phyloP scores from a whole-genome alignment of 30 jellyfish, hydroid and myxozoan genomes.

The Pelagia noctiluca region DNA sequence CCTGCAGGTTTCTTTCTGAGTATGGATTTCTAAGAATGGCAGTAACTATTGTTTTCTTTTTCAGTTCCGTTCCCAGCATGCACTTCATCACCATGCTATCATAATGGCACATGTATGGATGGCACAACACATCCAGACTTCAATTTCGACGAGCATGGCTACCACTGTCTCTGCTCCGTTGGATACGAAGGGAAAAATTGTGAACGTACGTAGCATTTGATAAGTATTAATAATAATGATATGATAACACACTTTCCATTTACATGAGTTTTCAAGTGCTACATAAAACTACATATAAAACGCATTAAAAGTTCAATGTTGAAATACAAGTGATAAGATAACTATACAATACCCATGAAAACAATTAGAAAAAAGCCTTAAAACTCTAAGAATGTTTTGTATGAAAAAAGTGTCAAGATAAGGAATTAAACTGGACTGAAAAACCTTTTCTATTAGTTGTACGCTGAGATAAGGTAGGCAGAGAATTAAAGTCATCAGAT shows the following conservation, averaged over 20 bases:
- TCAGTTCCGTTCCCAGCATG: conserved; percentile 98
- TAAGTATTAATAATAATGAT: not conserved
- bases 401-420: conserved; percentile 13
- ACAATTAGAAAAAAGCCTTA: too few relatives aligned
- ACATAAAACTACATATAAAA: not conserved
- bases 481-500: not conserved
- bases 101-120: conserved; percentile 95
- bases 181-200: conserved; percentile 98
- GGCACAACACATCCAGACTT: conserved; percentile 72
- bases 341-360: too few relatives aligned
- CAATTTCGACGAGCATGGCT: conserved; percentile 86
- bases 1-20: too few relatives aligned
- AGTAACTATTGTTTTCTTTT: too few relatives aligned
- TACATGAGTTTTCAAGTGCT: not conserved
- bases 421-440: conserved; percentile 13
- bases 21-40: too few relatives aligned
- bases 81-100: conserved; percentile 86
- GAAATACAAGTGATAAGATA: not conserved
- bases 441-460: conserved; percentile 20
- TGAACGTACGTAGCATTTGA: conserved; percentile 73
- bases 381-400: too few relatives aligned
- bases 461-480: conserved; percentile 24
- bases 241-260: not conserved
- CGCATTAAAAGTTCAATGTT: not conserved
- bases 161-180: conserved; percentile 80